A percentile compares a stretch with the other conserved stretches of the same genome.
Conservation (phyloP, 2,888 invertebrate species). For the Dorcus parallelipipedus region DNA sequence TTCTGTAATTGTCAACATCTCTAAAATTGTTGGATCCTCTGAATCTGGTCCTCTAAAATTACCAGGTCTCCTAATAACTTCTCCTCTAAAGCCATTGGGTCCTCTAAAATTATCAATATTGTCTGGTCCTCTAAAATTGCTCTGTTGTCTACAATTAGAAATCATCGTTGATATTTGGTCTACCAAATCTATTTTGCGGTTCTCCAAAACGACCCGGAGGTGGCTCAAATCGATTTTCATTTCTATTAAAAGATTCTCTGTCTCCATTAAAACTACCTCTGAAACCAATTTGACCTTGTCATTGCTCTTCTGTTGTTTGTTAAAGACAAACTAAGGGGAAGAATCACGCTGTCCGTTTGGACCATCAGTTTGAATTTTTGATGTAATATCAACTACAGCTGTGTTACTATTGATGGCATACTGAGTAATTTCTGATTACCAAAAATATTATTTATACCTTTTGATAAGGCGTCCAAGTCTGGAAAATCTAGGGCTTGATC, state of each 20-base stretch:
- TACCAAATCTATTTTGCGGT: slow-evolving; percentile 12
- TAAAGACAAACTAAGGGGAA: slow-evolving; percentile 3
- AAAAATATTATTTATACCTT: slow-evolving; percentile 61
- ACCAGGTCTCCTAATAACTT: too few relatives aligned
- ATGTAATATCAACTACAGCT: slow-evolving; percentile 40
- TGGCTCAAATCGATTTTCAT: slow-evolving; percentile 3
- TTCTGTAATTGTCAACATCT: too few relatives aligned
- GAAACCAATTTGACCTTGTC: slow-evolving; percentile 10
- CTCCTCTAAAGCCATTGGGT: too few relatives aligned
- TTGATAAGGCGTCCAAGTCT: slow-evolving; percentile 59
- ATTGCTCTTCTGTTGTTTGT: slow-evolving; percentile 7
- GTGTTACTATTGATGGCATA: slow-evolving; percentile 53
- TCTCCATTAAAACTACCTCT: slow-evolving; percentile 9
- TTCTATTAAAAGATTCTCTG: slow-evolving; percentile 10
- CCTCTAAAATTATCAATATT: too few relatives aligned
- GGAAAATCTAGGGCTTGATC: slow-evolving; percentile 30
- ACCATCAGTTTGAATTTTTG: slow-evolving; percentile 9
- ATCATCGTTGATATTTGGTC: neutral
- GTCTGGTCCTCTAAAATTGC: too few relatives aligned
- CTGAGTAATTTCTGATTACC: slow-evolving; percentile 62
- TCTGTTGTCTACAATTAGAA: too few relatives aligned
- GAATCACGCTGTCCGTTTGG: slow-evolving; percentile 5
- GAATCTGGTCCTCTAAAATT: too few relatives aligned
- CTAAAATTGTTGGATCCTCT: too few relatives aligned
- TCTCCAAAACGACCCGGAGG: slow-evolving; percentile 15